phyloP scores from a whole-genome alignment of 2,113 vertebrate species.

The Dicrurus megarhynchus region DNA sequence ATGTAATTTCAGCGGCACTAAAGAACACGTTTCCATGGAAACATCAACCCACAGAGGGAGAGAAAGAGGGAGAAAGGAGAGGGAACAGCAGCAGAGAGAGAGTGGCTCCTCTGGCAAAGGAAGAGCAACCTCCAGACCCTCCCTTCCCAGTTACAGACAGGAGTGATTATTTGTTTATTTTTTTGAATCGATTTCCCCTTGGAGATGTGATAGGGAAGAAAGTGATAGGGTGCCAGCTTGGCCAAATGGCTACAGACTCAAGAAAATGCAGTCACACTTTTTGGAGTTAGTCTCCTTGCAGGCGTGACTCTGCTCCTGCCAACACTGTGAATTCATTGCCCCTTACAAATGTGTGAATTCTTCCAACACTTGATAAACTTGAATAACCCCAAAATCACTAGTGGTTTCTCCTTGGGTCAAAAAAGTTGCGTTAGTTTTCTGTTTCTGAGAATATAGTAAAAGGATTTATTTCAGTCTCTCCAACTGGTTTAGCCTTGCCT shows the following conservation, averaged over 20 bases:
- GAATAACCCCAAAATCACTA: not conserved
- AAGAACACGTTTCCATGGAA: conserved; percentile 79
- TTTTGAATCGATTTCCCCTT: not conserved
- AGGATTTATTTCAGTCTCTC: not conserved
- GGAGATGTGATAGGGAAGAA: not conserved
- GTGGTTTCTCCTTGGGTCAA: not conserved
- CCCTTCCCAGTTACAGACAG: not conserved
- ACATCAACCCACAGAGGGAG: conserved; percentile 74
- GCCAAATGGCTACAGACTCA: not conserved
- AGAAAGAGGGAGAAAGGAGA: conserved; percentile 23
- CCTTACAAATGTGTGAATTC: not conserved
- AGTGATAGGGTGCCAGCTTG: not conserved
- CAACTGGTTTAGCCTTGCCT: not conserved
- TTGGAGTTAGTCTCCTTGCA: not conserved
- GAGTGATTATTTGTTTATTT: conserved; percentile 54
- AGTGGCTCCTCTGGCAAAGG: conserved; percentile 49
- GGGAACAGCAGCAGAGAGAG: not conserved
- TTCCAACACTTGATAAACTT: not conserved
- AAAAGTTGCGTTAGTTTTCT: not conserved
- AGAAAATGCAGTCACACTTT: not conserved
- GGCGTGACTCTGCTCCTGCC: not conserved
- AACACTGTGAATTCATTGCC: not conserved
- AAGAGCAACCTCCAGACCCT: conserved; percentile 52
- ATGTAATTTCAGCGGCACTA: conserved; percentile 72
- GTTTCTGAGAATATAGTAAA: not conserved